phyloP scores from a whole-genome alignment of 2,113 vertebrate species.

The Bos javanicus region DNA sequence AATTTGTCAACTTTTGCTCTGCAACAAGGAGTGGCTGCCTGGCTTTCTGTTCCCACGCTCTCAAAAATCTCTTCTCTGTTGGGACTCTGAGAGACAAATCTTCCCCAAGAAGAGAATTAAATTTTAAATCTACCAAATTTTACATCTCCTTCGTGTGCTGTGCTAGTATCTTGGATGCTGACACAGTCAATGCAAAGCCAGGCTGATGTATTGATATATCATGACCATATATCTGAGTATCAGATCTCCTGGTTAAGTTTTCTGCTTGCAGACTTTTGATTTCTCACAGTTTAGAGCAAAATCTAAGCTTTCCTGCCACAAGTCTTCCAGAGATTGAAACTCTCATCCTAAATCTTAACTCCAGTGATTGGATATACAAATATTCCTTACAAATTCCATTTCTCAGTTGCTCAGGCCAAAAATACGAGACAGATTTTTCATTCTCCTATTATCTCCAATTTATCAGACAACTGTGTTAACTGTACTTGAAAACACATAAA shows the following conservation, averaged over 20 bases:
- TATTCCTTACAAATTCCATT: background rate
- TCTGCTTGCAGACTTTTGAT: background rate
- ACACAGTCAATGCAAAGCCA: rapidly evolving
- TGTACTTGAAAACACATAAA: background rate
- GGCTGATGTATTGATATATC: background rate
- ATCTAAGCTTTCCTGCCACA: background rate
- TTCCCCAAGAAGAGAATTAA: background rate
- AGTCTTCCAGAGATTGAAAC: background rate
- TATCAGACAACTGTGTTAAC: background rate
- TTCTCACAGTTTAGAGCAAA: background rate
- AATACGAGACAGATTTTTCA: background rate
- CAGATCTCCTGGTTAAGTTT: background rate
- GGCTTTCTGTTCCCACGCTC: background rate
- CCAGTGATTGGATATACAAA: background rate
- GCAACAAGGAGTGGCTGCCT: background rate
- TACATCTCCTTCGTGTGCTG: background rate
- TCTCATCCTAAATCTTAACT: background rate
- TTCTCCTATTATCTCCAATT: background rate
- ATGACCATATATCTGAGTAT: background rate
- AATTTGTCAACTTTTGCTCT: background rate
- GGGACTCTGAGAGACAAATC: background rate
- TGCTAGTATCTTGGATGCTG: background rate
- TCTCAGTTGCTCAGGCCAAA: background rate
- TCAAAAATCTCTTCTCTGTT: background rate
- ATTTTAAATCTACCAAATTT: background rate